Evolutionary conservation across 2,888 invertebrate genomes (phyloP).

Genomic region (Beris morrisii): DNA sequence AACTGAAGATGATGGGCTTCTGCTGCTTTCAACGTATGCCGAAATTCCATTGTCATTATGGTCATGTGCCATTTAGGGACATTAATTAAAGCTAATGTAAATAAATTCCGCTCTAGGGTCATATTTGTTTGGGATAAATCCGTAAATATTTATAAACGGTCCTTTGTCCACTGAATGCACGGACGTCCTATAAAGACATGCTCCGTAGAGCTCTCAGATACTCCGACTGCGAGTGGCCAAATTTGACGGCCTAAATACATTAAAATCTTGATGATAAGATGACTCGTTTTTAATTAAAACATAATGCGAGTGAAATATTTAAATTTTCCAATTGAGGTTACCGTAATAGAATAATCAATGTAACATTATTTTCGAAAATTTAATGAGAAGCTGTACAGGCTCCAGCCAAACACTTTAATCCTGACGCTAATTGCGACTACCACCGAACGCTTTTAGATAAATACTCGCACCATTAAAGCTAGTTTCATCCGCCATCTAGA

Average conservation of each 20-base stretch:
- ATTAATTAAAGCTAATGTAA: slow-evolving; percentile 47
- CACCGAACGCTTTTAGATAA: background rate
- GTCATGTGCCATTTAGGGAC: slow-evolving; percentile 43
- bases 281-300: slow-evolving; percentile 27
- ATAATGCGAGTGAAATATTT: slow-evolving; percentile 21
- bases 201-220: background rate
- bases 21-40: background rate
- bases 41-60: slow-evolving; percentile 27
- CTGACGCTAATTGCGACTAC: background rate
- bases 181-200: slow-evolving; percentile 14
- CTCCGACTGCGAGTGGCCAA: background rate
- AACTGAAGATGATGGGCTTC: slow-evolving; percentile 19
- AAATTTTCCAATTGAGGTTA: background rate
- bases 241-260: slow-evolving; percentile 25
- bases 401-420: background rate
- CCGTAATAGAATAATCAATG: slow-evolving; percentile 13
- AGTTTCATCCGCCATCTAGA: background rate
- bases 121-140: slow-evolving; percentile 46
- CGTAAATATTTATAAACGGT: slow-evolving; percentile 45
- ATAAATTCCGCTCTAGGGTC: slow-evolving; percentile 47
- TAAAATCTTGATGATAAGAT: slow-evolving; percentile 14
- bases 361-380: background rate
- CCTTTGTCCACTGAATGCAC: slow-evolving; percentile 34
- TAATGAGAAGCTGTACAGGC: background rate
- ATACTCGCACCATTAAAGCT: background rate